Conservation (phyloP, 2,113 vertebrate genomes). For the Cyprinodon brontotheroides region DNA sequence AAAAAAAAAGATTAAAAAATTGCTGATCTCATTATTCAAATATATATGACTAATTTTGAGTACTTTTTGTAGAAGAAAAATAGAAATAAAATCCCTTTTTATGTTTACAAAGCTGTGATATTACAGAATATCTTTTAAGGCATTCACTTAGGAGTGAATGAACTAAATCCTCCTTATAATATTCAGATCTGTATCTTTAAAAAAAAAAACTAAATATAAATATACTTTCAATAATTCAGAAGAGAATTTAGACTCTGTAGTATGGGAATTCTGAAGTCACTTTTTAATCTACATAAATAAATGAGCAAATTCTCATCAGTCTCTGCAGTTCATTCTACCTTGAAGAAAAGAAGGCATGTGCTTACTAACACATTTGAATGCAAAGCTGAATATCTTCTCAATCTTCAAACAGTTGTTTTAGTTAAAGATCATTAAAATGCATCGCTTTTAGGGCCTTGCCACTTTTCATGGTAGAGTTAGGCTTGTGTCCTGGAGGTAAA, state of each 20-base stretch:
- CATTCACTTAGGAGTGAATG: neutral
- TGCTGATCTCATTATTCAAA: no score
- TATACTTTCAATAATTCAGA: neutral
- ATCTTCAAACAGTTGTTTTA: neutral
- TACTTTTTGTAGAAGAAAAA: neutral
- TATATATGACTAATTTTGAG: neutral
- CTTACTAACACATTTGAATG: neutral
- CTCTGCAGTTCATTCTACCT: conserved; percentile 23
- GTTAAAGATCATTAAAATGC: no score
- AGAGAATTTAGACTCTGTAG: conserved; percentile 2
- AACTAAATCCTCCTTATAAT: neutral
- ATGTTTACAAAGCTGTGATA: neutral
- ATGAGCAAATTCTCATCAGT: conserved; percentile 11
- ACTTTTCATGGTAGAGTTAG: neutral
- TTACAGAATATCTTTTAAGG: no score
- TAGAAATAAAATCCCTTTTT: neutral
- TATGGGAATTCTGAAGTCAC: neutral
- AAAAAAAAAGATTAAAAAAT: no score
- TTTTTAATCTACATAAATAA: neutral
- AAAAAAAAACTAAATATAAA: neutral
- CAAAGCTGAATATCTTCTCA: no score
- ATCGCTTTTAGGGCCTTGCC: no score
- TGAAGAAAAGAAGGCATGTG: neutral
- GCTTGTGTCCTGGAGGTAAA: conserved; percentile 6
- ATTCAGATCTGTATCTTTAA: no score